Evolutionary conservation across 2,797 vertebrate genomes (phyloP).

Genomic region (Micropoecilia bifurca): DNA sequence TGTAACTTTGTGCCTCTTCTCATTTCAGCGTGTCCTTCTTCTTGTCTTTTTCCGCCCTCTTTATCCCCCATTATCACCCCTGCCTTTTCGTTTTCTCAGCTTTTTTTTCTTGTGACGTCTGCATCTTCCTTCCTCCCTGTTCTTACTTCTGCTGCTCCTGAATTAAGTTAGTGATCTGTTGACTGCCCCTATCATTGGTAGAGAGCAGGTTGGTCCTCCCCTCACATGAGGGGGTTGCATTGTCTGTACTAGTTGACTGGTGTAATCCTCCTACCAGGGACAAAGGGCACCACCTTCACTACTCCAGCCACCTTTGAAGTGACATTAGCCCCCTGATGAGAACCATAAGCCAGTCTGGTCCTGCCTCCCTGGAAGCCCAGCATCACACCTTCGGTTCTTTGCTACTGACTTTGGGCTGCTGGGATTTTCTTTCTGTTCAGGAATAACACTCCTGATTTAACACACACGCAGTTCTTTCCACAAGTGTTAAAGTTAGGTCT

Average conservation of each 20-base stretch:
- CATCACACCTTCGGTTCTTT: conserved; percentile 35
- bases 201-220: conserved; percentile 78
- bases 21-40: conserved; percentile 63
- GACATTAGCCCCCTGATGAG: conserved; percentile 80
- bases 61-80: conserved; percentile 37
- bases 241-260: conserved; percentile 82
- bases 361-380: conserved; percentile 34
- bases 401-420: conserved; percentile 20
- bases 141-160: conserved; percentile 58
- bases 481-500: neutral
- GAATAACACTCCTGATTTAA: neutral
- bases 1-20: conserved; percentile 53
- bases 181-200: conserved; percentile 81
- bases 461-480: neutral
- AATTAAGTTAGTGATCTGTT: conserved; percentile 86
- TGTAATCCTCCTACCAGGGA: conserved; percentile 84
- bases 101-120: conserved; percentile 15
- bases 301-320: conserved; percentile 73
- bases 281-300: conserved; percentile 77
- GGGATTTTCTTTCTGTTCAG: neutral
- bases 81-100: conserved; percentile 21
- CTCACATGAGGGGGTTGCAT: conserved; percentile 83
- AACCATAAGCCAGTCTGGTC: conserved; percentile 51
- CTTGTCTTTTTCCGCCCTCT: conserved; percentile 29
- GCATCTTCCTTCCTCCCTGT: conserved; percentile 25